Conservation (phyloP, 1,140 invertebrate genomes). For the Drosophila novamexicana region DNA sequence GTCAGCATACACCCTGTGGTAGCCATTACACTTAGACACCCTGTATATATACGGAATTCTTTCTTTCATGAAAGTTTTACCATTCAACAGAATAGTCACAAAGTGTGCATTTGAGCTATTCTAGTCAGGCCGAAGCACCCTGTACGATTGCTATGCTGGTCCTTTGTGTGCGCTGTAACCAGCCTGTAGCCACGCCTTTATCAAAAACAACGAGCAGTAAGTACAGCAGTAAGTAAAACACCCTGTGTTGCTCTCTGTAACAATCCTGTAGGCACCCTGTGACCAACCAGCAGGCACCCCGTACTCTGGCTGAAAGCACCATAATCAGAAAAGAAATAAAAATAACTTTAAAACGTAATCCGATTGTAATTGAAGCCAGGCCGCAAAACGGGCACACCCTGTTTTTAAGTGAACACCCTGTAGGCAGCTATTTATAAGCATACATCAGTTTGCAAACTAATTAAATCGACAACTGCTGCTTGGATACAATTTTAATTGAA, state of each 20-base stretch:
- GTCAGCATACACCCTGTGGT: background rate
- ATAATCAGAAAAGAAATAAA: too few species aligned
- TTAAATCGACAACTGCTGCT: constrained; percentile 69
- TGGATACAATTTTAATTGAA: constrained; percentile 76
- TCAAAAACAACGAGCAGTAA: too few species aligned
- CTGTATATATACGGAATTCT: background rate
- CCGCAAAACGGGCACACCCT: background rate
- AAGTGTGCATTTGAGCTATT: too few species aligned
- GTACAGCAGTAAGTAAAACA: background rate
- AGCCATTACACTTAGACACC: background rate
- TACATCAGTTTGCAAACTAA: constrained; percentile 67
- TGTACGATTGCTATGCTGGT: too few species aligned
- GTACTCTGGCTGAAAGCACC: background rate
- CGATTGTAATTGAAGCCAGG: background rate
- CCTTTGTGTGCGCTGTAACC: too few species aligned
- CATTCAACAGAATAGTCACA: too few species aligned
- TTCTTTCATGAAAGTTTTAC: too few species aligned
- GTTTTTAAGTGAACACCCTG: constrained; percentile 13
- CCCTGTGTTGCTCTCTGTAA: too few species aligned
- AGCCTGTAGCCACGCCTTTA: too few species aligned
- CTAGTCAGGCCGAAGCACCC: too few species aligned
- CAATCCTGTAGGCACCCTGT: constrained; percentile 8
- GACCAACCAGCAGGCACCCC: background rate
- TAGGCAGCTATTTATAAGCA: constrained; percentile 14
- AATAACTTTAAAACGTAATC: background rate